phyloP scores from a whole-genome alignment of 1,140 invertebrate genomes.

The Caenorhabditis inopinata region DNA sequence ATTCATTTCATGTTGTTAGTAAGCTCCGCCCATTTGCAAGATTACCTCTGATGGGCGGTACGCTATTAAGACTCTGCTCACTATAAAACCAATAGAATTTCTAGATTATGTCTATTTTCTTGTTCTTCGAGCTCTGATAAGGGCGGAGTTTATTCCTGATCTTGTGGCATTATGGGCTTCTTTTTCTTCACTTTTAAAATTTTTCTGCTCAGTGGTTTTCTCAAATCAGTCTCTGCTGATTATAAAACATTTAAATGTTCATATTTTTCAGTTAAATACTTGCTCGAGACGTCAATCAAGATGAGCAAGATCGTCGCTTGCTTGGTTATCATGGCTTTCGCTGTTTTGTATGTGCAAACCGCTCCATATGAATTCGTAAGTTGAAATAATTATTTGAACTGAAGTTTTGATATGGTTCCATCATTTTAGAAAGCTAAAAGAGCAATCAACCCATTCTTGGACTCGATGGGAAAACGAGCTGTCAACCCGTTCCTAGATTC shows the following conservation, averaged over 20 bases:
- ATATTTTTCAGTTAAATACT: background rate
- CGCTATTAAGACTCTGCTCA: background rate
- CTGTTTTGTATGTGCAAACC: background rate
- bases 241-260: background rate
- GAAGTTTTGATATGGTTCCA: background rate
- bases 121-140: background rate
- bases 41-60: constrained; percentile 27
- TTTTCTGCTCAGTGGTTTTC: background rate
- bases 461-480: constrained; percentile 52
- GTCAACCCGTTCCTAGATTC: constrained; percentile 50
- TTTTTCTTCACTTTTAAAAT: background rate
- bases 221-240: background rate
- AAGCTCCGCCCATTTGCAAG: background rate
- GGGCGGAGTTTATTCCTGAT: background rate
- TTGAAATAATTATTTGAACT: background rate
- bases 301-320: constrained; percentile 11
- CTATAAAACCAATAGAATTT: constrained; percentile 11
- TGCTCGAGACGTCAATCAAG: background rate
- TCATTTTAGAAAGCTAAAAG: constrained; percentile 44
- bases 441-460: constrained; percentile 52
- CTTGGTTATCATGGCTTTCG: constrained; percentile 23
- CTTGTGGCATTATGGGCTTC: background rate
- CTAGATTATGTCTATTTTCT: background rate
- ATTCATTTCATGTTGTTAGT: too few species aligned
- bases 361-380: constrained; percentile 24